Percentiles rank a stretch among this genome's conserved stretches.
Evolutionary conservation across 2,113 vertebrate species (phyloP).

Genomic region (Austrofundulus limnaeus): DNA sequence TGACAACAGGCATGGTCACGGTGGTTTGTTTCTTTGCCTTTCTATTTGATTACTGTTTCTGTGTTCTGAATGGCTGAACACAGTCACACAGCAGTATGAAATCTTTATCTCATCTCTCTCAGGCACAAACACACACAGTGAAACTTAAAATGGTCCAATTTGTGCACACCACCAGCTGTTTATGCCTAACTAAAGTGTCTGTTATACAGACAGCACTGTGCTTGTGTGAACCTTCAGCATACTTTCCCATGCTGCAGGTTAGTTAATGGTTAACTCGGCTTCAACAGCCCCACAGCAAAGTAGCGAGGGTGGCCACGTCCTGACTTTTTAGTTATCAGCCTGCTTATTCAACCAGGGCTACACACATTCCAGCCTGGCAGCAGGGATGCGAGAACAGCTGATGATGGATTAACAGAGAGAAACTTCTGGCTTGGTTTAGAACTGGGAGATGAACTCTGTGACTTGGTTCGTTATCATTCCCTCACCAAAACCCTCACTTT

Average conservation of each 20-base stretch:
- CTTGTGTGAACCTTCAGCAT: conserved; percentile 28
- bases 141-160: conserved; percentile 42
- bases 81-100: conserved; percentile 37
- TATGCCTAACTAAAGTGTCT: conserved; percentile 32
- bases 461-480: conserved; percentile 35
- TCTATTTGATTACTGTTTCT: conserved; percentile 64
- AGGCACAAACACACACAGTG: conserved; percentile 20
- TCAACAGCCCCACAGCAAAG: conserved; percentile 20
- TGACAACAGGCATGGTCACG: conserved; percentile 61
- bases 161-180: conserved; percentile 62
- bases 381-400: conserved; percentile 49
- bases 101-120: conserved; percentile 36
- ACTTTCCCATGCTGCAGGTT: conserved; percentile 24
- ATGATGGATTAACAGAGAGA: conserved; percentile 63
- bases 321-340: conserved; percentile 59
- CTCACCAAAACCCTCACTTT: conserved; percentile 20
- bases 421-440: conserved; percentile 43
- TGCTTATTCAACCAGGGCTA: conserved; percentile 58
- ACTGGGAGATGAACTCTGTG: conserved; percentile 49
- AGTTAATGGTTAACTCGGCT: conserved; percentile 56
- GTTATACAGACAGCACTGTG: conserved; percentile 35
- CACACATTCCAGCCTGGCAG: conserved; percentile 56
- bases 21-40: conserved; percentile 53
- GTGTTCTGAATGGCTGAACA: conserved; percentile 60
- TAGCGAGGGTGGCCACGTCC: conserved; percentile 42